Percentiles rank a stretch among this genome's conserved stretches.
Evolutionary conservation across 2,888 invertebrate species (phyloP).

Genomic region (Lasioglossum zephyrum): DNA sequence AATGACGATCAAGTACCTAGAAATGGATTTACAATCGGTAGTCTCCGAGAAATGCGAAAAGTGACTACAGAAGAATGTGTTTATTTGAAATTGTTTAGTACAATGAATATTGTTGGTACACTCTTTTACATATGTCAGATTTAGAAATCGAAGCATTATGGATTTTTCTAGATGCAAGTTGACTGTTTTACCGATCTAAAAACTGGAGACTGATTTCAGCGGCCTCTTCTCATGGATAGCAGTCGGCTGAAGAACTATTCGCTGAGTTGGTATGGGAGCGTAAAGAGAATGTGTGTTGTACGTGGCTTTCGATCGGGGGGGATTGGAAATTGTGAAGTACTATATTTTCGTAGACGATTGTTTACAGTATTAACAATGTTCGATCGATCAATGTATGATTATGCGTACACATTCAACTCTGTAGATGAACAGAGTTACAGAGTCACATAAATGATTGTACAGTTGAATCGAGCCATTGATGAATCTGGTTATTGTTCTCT

Average conservation of each 20-base stretch:
- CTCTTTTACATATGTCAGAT: background rate
- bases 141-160: background rate
- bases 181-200: constrained; percentile 3
- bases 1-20: background rate
- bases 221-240: background rate
- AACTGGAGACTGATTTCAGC: constrained; percentile 1
- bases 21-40: no score
- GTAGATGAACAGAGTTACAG: background rate
- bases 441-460: background rate
- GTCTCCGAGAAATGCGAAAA: background rate
- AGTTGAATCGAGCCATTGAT: background rate
- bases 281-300: background rate
- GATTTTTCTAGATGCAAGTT: background rate
- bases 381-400: background rate
- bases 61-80: background rate
- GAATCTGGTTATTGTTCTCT: background rate
- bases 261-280: background rate
- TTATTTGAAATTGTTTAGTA: background rate
- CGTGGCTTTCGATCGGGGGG: background rate
- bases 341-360: background rate
- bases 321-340: background rate
- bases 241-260: background rate
- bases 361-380: background rate
- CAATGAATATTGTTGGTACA: background rate
- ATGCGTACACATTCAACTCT: background rate